A percentile compares a stretch with the other conserved stretches of the same genome.
Evolutionary conservation across 2,797 vertebrate species (phyloP).

Genomic region (Rhodeus uyekii): DNA sequence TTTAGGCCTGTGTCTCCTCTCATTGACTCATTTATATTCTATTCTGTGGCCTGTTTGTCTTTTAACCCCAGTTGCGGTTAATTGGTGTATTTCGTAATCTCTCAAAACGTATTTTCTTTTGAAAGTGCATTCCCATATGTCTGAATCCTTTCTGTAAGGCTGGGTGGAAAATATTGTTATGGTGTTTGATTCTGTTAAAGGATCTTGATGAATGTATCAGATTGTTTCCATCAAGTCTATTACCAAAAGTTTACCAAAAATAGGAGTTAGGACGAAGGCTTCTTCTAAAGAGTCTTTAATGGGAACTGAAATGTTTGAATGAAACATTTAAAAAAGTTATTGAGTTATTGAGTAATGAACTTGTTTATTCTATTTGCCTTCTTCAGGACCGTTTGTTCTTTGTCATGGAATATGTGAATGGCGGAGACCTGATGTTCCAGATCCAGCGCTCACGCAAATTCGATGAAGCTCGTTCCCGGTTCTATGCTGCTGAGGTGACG

Average conservation of each 20-base stretch:
- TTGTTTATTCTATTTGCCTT: slow-evolving; percentile 49
- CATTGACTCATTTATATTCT: slow-evolving; percentile 2
- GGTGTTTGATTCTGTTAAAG: neutral
- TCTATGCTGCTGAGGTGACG: slow-evolving; percentile 95
- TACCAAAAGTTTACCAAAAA: neutral
- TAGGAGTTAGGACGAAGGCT: neutral
- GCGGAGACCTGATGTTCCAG: slow-evolving; percentile 97
- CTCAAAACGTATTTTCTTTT: neutral
- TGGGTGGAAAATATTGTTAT: neutral
- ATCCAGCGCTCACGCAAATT: slow-evolving; percentile 98
- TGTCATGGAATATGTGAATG: slow-evolving; percentile 98
- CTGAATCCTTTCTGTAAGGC: neutral
- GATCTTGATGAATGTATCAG: neutral
- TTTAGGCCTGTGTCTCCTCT: slow-evolving; percentile 1
- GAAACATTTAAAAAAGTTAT: neutral
- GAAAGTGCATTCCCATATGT: neutral
- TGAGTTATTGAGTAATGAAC: neutral
- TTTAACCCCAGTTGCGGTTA: neutral
- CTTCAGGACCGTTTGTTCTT: slow-evolving; percentile 95
- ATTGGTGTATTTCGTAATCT: neutral
- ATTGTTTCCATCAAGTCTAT: neutral
- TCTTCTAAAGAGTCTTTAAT: neutral
- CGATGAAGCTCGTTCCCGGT: slow-evolving; percentile 92
- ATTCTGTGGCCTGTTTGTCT: neutral
- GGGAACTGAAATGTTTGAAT: neutral